Evolutionary conservation across 2,113 vertebrate species (phyloP), one percentile per base, ranked within the genome.

Genomic region (Harpagus bidentatus): DNA sequence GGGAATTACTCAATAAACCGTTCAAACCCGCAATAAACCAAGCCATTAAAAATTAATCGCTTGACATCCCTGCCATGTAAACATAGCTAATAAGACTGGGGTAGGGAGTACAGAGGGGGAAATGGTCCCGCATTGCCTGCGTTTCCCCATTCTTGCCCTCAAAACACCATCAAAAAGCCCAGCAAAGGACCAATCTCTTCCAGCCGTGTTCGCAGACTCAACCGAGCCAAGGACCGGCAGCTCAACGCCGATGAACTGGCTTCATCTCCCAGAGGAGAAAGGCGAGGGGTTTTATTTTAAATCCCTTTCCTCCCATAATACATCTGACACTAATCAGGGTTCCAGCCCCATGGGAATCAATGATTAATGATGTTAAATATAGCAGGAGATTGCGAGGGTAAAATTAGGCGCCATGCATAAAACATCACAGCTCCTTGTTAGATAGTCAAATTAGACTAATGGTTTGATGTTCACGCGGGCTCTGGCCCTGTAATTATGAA

Each of bases 351-450:
- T 15, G 94, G 97, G 97, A 98, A 97, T 97, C 94, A 88, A 48
- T 98, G 98, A 98, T 98, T 98, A 98, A 98, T 97, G 92, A 95
- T 95, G 98, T 98, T 98, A 98, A 98, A 98, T 98, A 98, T 98
- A 98, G 98, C 97, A 94, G 85, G 91, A 97, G 97, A 90, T 96
- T 93, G 97, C 89, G 31, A 31, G 97, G 96, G 97, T 96, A 90
- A 96, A 98, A 98, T 98, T 86, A 98, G 98, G 97, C 15, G 0
- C 96, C 97, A 98, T 98, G 98, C 98, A 98, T 98, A 98, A 98
- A 98, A 98, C 98, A 98, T 98, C 96, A 73, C 42, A 62, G 92
- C 76, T 93, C 95, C 94, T 97, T 82, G 53, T 94, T 94, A 97
- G 87, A 92, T 83, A 95, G 82, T 95, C 94, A 94, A 95, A 97